phyloP scores from a whole-genome alignment of 2,797 vertebrate species.

The Pipistrellus kuhlii region DNA sequence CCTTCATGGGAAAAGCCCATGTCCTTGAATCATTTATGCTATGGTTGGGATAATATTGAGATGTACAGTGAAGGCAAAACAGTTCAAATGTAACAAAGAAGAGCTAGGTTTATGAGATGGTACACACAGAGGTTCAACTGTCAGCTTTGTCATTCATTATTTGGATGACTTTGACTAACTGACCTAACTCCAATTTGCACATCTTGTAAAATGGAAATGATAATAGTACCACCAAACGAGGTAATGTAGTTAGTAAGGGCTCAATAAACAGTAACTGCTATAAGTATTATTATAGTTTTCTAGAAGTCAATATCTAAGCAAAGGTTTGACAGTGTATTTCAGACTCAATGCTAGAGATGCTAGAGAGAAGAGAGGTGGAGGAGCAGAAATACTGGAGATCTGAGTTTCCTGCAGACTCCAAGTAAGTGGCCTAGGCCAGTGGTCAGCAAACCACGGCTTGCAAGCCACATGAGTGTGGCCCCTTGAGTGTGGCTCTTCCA shows the following conservation, averaged over 20 bases:
- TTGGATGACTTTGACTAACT: neutral
- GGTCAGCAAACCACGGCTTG: no score
- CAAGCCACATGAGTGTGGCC: no score
- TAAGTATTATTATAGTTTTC: conserved; percentile 66
- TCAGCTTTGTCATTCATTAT: neutral
- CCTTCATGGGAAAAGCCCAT: neutral
- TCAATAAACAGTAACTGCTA: conserved; percentile 62
- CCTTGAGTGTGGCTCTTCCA: no score
- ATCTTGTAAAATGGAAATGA: conserved; percentile 56
- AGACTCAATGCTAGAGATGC: neutral
- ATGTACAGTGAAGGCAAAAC: neutral
- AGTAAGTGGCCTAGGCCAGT: conserved; percentile 32
- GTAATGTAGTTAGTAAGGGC: conserved; percentile 18
- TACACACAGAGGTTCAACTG: neutral
- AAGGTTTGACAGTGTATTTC: conserved; percentile 54
- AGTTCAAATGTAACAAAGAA: neutral
- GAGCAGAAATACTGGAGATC: neutral
- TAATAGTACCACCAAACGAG: neutral
- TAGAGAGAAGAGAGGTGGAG: neutral
- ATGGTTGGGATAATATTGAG: neutral
- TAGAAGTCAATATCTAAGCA: conserved; percentile 67
- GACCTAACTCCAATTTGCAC: neutral
- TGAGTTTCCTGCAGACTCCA: conserved; percentile 59
- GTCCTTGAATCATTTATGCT: neutral
- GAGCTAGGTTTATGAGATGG: neutral